Conservation (phyloP, 2,113 vertebrate genomes). For the Gymnocephalus cernua region DNA sequence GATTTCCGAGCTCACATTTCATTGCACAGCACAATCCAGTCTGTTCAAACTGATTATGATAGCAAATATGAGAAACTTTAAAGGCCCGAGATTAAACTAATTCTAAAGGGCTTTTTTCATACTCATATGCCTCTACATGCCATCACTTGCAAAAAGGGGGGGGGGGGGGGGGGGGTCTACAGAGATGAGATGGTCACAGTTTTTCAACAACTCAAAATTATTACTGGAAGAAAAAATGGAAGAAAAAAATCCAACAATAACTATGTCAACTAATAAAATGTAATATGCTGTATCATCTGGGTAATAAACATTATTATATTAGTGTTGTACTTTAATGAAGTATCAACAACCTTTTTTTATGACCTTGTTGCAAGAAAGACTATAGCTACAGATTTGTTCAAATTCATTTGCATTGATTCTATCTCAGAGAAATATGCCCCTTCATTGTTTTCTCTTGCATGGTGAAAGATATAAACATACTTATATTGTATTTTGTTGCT, state of each 20-base stretch:
- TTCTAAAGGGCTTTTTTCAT: not conserved
- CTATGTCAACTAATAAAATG: not conserved
- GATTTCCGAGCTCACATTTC: conserved; percentile 62
- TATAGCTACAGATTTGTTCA: not conserved
- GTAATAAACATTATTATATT: not conserved
- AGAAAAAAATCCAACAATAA: not conserved
- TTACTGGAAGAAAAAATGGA: not conserved
- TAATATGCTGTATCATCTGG: not conserved
- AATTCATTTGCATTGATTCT: not conserved
- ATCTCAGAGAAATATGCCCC: not conserved
- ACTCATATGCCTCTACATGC: conserved; percentile 1
- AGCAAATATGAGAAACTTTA: not conserved
- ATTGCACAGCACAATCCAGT: conserved; percentile 49
- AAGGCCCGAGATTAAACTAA: conserved; percentile 46
- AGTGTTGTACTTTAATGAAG: not conserved
- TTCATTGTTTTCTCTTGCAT: not conserved
- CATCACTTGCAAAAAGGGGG: not conserved
- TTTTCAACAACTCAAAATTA: not conserved
- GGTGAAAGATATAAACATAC: not conserved
- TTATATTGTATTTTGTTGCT: not conserved
- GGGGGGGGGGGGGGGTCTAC: not conserved
- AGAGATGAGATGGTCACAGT: not conserved
- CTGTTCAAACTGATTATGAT: conserved; percentile 12
- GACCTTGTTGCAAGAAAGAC: not conserved
- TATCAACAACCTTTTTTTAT: not conserved